Evolutionary conservation across 2,888 invertebrate genomes (phyloP), one percentile per base, ranked within the genome.

Genomic region (Drosophila leonis): DNA sequence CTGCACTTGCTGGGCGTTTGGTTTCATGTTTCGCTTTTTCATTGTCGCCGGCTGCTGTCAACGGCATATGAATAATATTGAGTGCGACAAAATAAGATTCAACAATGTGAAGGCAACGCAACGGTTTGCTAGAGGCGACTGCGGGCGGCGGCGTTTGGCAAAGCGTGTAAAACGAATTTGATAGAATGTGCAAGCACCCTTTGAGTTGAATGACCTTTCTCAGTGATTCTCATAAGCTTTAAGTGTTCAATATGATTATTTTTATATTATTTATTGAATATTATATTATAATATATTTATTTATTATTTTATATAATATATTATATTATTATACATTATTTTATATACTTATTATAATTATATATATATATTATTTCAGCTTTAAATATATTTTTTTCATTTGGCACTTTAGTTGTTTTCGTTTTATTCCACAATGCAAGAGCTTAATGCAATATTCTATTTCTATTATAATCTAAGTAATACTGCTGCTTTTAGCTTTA

Each of bases 1-100:
- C 18, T 49, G 29, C 75, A 79, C 68, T 78, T 72, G 76, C 74
- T 75, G 88, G 80, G 82, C 84, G 89, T 76, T 46, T 54, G 66
- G 65, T 85, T 78, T 87, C 81, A 79, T 77, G 81, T 84, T 87
- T 79, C 89, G 82, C 78, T 75, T 80, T 79, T 77, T 64, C 71
- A 69, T 72, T 81, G 77, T 73, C 78, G 82, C 52, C 61, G 56
- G 24, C 33, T 42, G 71, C 75, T 87, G 89, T 89, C 86, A 87
- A 68, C 82, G 74, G 63, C 82, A 88, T 86, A 88, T 88, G 83
- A 86, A 73, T 68, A 73, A 78, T 62, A 76, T 78, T 70, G 63
- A 74, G 59, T 59, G 65, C 70, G 77, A 65, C 76, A 73, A 72
- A 68, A 68, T 33, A 49, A 49, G 33, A 52, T 64, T 61, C 62